Conservation (phyloP, 2,113 vertebrate species). For the Scomber colias region DNA sequence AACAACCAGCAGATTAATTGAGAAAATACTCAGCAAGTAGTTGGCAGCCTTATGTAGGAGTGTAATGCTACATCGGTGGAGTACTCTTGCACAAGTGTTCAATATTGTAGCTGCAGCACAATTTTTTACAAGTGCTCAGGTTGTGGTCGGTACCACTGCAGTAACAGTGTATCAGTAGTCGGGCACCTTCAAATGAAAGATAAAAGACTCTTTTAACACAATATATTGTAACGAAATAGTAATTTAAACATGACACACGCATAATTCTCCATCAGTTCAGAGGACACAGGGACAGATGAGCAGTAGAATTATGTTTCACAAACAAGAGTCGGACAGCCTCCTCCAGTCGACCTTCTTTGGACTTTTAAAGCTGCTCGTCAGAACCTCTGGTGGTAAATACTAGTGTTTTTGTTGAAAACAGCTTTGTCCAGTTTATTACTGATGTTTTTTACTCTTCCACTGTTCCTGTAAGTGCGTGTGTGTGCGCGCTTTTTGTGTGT, state of each 20-base stretch:
- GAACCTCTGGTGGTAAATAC: conserved; percentile 72
- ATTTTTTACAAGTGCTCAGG: too few species aligned
- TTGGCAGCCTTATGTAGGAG: too few species aligned
- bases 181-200: not conserved
- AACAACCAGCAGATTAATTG: too few species aligned
- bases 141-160: too few species aligned
- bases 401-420: conserved; percentile 74
- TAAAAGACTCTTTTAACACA: conserved; percentile 12
- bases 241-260: conserved; percentile 34
- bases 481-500: conserved; percentile 26
- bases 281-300: conserved; percentile 45
- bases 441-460: conserved; percentile 56
- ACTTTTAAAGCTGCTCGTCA: conserved; percentile 68
- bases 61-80: too few species aligned
- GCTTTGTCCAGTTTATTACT: conserved; percentile 76
- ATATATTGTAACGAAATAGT: conserved; percentile 1
- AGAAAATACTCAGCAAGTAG: too few species aligned
- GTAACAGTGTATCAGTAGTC: too few species aligned
- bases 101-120: too few species aligned
- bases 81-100: too few species aligned
- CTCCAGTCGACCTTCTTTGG: conserved; percentile 57
- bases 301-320: conserved; percentile 49
- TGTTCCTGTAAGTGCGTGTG: conserved; percentile 26
- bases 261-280: conserved; percentile 25
- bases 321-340: conserved; percentile 21